A percentile compares a stretch with the other conserved stretches of the same genome.
phyloP scores from a whole-genome alignment of 2,797 vertebrate species.

The Cirrhinus molitorella region DNA sequence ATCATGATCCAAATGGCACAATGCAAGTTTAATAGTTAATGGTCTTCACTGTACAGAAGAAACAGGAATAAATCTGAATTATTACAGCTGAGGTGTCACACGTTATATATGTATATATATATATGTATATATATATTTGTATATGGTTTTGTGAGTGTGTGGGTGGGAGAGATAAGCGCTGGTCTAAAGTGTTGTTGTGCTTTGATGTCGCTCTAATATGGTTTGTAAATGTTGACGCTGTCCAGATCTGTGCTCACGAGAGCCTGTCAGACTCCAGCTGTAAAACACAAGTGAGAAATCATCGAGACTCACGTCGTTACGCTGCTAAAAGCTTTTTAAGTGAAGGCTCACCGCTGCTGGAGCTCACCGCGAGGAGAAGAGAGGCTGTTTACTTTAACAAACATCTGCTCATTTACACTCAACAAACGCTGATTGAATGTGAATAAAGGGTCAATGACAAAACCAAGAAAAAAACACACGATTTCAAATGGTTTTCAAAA shows the following conservation, averaged over 20 bases:
- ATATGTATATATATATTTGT: not conserved
- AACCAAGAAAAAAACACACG: not conserved
- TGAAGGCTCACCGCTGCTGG: not conserved
- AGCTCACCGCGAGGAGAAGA: not conserved
- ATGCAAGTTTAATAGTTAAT: not conserved
- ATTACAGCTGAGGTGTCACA: not conserved
- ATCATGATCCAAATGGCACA: not conserved
- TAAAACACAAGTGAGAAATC: constrained; percentile 26
- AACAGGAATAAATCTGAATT: not conserved
- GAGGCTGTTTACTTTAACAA: not conserved
- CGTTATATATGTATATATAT: not conserved
- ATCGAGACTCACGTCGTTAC: not conserved
- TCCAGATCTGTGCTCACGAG: constrained; percentile 4
- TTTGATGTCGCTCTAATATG: constrained; percentile 80
- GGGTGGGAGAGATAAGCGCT: constrained; percentile 56
- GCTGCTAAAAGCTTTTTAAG: constrained; percentile 12
- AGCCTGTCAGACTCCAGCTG: constrained; percentile 1
- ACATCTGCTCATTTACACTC: not conserved
- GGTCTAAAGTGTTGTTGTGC: constrained; percentile 65
- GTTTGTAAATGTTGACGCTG: constrained; percentile 75
- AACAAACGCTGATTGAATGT: not conserved
- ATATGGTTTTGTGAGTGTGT: not conserved
- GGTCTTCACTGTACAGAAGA: not conserved
- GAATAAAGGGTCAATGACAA: not conserved
- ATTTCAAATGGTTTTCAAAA: not conserved